Evolutionary conservation across 2,797 vertebrate genomes (phyloP), one percentile per base, ranked within the genome.

Genomic region (Hyperoplus immaculatus): DNA sequence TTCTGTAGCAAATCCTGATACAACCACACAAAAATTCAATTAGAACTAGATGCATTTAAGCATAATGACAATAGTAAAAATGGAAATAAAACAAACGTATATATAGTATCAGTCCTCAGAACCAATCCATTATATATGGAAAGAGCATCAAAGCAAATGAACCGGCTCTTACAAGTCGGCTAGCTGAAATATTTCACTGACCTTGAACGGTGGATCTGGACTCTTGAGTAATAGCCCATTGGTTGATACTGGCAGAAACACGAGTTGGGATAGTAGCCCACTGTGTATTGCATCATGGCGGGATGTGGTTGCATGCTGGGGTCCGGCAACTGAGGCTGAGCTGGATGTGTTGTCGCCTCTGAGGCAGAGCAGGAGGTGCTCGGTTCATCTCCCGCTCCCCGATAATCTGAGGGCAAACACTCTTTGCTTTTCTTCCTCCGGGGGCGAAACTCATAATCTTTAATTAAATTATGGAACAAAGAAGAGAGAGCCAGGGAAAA

Each of bases 161-260:
- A 29, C 29, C 29, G 29, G 16, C 15, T 51, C 11, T 47, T 63
- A 8, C 55, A 69, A 50, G 8, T 47, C 53, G 15, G 9, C 6
- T 8, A 14, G 10, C 5, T 59, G 18, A 49, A 49, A 53, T 18
- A 18, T 64, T 71, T 62, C 18, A 39, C 39, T 94, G 91, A 97
- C 96, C 95, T 95, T 29, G 93, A 36, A 46, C 2, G 87, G 72
- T 92, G 91, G 86, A 88, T 94, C 78, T 90, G 93, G 78, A 90
- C 71, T 79, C 89, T 91, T 54, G 92, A 87, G 69, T 93, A 80
- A 79, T 91, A 92, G 54, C 87, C 90, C 51, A 93, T 75, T 54
- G 94, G 88, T 69, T 87, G 79, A 88, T 92, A 94, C 7, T 88
- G 84, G n/a, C 21, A 39, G 80, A 91, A 92, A 42, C 14, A 86